Base-by-base conservation (phyloP, 2,113 vertebrate species). In the Puntigrus tetrazona region DNA sequence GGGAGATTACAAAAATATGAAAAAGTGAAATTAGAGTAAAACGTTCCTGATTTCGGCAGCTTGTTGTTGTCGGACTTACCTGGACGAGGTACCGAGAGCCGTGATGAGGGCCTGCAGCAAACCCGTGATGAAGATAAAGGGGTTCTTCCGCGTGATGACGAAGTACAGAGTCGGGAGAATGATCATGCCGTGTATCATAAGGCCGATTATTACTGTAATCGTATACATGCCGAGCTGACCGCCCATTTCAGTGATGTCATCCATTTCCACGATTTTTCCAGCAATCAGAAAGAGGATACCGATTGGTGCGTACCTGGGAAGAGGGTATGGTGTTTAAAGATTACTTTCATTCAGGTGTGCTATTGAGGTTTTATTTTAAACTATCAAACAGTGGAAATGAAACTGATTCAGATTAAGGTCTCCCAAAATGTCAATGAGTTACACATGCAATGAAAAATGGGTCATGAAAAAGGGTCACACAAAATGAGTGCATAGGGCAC, bases 251-350 rank as follows among this genome's bases (percentile, higher is more conserved):
- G 96, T 97, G 93, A 98, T 96, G 84, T 99, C 97, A 84, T 99
- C 97, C 98, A 99, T 99, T 92, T 99, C 98, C 75, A 99, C 96
- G 52, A 99, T 99, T 92, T 99, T 99, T 45, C 98, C 98, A 76
- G 98, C 97, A 67, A 99, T 98, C 84, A 99, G 88, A 91, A 99
- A 99, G 77, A 99, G 95, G 90, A 99, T 99, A 10, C 98, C 98
- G 75, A 99, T 84, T 0, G 98, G 98, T 65, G 97, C 96, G 14
- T 99, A 99, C 98, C 98, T 99, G 74, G 74, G 20, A 87, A 86
- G 57, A 84, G 80, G 55, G 82, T 55, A 61, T 80, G 70, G 55
- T 82, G 9, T 86, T 41, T 14, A 69, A 52, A 74, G n/a, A 55
- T 22, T 34, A 67, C 7, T 7, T 20, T 0, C 31, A 34, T 31